phyloP scores from a whole-genome alignment of 2,888 invertebrate species.

The Caenorhabditis sp. region DNA sequence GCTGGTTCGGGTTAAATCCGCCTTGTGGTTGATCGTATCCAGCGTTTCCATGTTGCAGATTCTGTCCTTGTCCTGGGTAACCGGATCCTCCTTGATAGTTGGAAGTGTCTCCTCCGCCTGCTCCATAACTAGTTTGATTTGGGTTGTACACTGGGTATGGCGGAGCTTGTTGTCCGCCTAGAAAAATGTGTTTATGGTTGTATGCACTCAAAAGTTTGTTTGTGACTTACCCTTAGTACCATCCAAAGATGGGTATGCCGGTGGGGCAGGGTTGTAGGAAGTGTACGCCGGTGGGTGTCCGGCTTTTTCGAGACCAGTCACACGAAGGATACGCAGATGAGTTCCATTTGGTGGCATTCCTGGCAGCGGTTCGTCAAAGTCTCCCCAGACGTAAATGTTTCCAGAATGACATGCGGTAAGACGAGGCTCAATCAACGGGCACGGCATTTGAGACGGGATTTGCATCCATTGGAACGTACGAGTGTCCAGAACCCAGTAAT shows the following conservation, averaged over 20 bases:
- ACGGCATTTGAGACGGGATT: constrained; percentile 75
- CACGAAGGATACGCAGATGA: constrained; percentile 74
- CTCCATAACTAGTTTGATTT: constrained; percentile 52
- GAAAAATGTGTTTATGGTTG: too few relatives aligned
- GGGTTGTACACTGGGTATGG: constrained; percentile 68
- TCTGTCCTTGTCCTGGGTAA: too few relatives aligned
- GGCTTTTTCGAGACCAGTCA: constrained; percentile 61
- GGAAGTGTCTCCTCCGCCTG: too few relatives aligned
- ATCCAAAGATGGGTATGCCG: constrained; percentile 60
- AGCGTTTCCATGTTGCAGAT: constrained; percentile 33
- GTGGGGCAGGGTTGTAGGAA: constrained; percentile 47
- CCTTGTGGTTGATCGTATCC: constrained; percentile 19
- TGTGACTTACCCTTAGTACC: constrained; percentile 27
- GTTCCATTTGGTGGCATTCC: constrained; percentile 77
- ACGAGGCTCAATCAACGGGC: constrained; percentile 77
- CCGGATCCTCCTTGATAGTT: too few relatives aligned
- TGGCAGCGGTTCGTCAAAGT: constrained; percentile 78
- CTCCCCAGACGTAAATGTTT: constrained; percentile 78
- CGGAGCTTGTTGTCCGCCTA: constrained; percentile 56
- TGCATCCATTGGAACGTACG: constrained; percentile 77
- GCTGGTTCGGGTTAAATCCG: constrained; percentile 28
- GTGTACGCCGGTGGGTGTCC: constrained; percentile 60
- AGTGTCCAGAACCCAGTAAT: constrained; percentile 78
- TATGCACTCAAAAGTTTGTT: too few relatives aligned
- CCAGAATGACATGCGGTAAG: constrained; percentile 76